Evolutionary conservation across 2,113 vertebrate genomes (phyloP), one percentile per base, ranked within the genome.

Genomic region (Hylia prasina): DNA sequence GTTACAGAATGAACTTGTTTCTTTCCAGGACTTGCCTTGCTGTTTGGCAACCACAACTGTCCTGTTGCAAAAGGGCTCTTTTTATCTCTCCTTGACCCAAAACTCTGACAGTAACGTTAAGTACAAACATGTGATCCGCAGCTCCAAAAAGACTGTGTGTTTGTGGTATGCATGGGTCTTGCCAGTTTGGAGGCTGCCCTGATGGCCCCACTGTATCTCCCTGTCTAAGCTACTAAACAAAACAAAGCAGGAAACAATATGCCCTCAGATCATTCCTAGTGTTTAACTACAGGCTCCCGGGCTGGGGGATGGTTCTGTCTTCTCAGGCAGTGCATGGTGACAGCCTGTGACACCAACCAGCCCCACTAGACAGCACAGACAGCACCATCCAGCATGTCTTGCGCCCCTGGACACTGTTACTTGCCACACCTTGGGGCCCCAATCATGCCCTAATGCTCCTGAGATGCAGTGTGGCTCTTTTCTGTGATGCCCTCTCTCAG

Each of bases 1-100:
- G 87, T 95, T 87, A 95, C 96, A 95, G 91, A 93, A 96, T 65
- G 87, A 96, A 84, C 94, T 87, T 75, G 77, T 91, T 95, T 94
- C 83, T 95, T 95, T 96, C 91, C 93, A 95, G 70, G 61, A 61
- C 89, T 94, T 96, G 93, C 45, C 48, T 81, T 64, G 44, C 63
- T 39, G 39, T 91, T 91, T 94, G 94, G 89, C 95, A 95, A 1
- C 15, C 35, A 31, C 25, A 44, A 60, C 56, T 68, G 53, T 91
- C 69, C 77, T 85, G 28, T 72, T 93, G 65, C 81, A 91, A 79
- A 94, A 95, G n/a, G 48, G 27, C 18, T 84, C 47, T 92, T 92
- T 86, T 66, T 75, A 60, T 89, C 48, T 89, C 40, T 51, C 44
- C 63, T 91, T 68, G 57, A 75, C n/a, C 17, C 57, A 78, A 82